Base-by-base conservation (phyloP, 2,113 vertebrate species). In the Aspidoscelis tigris region DNA sequence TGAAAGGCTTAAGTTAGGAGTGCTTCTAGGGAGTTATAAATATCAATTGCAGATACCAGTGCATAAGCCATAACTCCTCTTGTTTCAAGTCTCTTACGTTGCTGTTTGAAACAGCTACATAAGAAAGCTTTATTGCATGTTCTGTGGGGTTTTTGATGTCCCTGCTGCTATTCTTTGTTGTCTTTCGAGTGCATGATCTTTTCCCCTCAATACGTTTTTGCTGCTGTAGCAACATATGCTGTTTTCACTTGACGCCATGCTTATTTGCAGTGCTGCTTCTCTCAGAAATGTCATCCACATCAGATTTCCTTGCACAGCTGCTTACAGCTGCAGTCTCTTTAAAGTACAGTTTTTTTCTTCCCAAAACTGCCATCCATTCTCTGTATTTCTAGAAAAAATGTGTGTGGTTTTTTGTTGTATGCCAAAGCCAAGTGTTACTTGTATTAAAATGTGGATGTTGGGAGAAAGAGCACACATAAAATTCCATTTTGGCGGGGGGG, bases 81-180 rank as follows among this genome's bases (percentile, higher is more conserved):
- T 83, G 7, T 86, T 92, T 86, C 66, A 78, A 91, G 3, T 3
- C 7, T 86, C 80, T 80, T 75, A 82, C 90, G 73, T 44, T 44
- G 74, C 18, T 74, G n/a, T 78, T 90, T 84, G n/a, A 11, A 71
- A 22, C 50, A 75, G 26, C 77, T 2, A 90, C 81, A 84, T 76
- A 41, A 16, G 3, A 33, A 50, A 70, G 43, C 26, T 21, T 71
- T 53, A n/a, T 4, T 69, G 21, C 9, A 10, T 3, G 20, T 87
- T 65, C 24, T 18, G 44, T 26, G 26, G 50, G 65, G 83, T 81
- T 74, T 81, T 68, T 78, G 86, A 76, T 53, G 64, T 55, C 73
- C 10, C 50, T 90, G 39, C 33, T 71, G 58, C 33, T 68, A 41
- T 82, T 58, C 18, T 65, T 69, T 73, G 41, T 9, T 0, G 10